Percentiles rank a stretch among this genome's conserved stretches.
These are phyloP conservation scores for Drosophila virilis DNA, from an alignment of 1,140 invertebrate species.

Conservation along the genomic window DNA sequence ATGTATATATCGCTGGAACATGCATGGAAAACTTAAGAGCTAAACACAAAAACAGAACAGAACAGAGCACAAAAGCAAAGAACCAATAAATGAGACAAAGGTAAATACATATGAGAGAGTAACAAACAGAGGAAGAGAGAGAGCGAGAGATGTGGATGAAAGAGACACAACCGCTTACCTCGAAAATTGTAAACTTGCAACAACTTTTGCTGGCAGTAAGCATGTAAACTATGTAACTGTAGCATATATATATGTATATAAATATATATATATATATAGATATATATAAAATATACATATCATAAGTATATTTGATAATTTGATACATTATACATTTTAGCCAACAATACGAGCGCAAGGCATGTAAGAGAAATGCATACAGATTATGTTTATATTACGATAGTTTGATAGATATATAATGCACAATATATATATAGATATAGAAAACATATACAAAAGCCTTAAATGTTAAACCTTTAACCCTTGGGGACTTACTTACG, in stretches of 20 bases:
- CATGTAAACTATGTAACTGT: slow-evolving; percentile 83
- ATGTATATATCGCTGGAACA: slow-evolving; percentile 24
- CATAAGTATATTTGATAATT: slow-evolving; percentile 30
- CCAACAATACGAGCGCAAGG: slow-evolving; percentile 67
- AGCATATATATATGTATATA: slow-evolving; percentile 34
- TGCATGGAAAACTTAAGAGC: slow-evolving; percentile 39
- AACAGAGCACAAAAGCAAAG: slow-evolving; percentile 32
- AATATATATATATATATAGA: background rate
- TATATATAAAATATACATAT: slow-evolving; percentile 32
- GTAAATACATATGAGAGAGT: slow-evolving; percentile 11
- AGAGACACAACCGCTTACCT: slow-evolving; percentile 74
- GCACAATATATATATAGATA: slow-evolving; percentile 12
- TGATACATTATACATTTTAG: slow-evolving; percentile 45
- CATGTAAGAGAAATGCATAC: slow-evolving; percentile 67
- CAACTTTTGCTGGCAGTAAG: slow-evolving; percentile 83
- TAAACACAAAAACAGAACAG: slow-evolving; percentile 34
- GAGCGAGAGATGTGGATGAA: background rate
- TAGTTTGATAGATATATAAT: slow-evolving; percentile 33
- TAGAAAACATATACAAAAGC: slow-evolving; percentile 21
- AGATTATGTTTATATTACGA: slow-evolving; percentile 41
- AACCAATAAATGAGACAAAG: slow-evolving; percentile 33
- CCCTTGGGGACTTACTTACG: slow-evolving; percentile 43
- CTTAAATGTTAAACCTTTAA: slow-evolving; percentile 49
- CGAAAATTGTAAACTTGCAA: slow-evolving; percentile 83
- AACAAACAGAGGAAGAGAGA: background rate